These are phyloP conservation scores for Pachypsylla venusta DNA, from an alignment of 1,140 invertebrate genomes.

Conservation along the genomic window DNA sequence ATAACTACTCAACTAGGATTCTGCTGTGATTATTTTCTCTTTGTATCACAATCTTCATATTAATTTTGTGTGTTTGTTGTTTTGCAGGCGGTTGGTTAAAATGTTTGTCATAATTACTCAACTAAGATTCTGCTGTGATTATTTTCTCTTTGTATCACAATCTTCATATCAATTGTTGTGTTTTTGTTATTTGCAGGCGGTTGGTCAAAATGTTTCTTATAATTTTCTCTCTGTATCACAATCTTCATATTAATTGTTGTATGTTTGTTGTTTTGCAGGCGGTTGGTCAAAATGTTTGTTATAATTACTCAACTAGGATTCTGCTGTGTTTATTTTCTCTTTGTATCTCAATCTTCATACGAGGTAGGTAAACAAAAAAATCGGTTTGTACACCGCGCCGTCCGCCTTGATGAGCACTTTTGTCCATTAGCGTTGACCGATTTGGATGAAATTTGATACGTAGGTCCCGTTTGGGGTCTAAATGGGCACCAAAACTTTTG, in stretches of 20 bases:
- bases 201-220: constrained; percentile 73
- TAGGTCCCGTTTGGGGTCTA: too few relatives aligned
- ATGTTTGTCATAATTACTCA: constrained; percentile 83
- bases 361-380: too few relatives aligned
- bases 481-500: too few relatives aligned
- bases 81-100: constrained; percentile 41
- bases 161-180: constrained; percentile 21
- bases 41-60: constrained; percentile 44
- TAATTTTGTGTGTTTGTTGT: constrained; percentile 14
- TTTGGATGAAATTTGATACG: too few relatives aligned
- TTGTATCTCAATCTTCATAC: constrained; percentile 44
- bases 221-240: constrained; percentile 71
- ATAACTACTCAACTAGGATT: constrained; percentile 91
- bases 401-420: too few relatives aligned
- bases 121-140: constrained; percentile 95
- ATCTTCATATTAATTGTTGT: constrained; percentile 17
- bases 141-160: constrained; percentile 76
- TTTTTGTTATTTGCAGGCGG: not conserved
- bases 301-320: constrained; percentile 91
- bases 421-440: too few relatives aligned
- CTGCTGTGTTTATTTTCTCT: constrained; percentile 94
- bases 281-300: constrained; percentile 63
- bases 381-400: too few relatives aligned
- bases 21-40: constrained; percentile 94
- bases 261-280: constrained; percentile 17